Evolutionary conservation across 2,113 vertebrate genomes (phyloP).

Genomic region (Eleginops maclovinus): DNA sequence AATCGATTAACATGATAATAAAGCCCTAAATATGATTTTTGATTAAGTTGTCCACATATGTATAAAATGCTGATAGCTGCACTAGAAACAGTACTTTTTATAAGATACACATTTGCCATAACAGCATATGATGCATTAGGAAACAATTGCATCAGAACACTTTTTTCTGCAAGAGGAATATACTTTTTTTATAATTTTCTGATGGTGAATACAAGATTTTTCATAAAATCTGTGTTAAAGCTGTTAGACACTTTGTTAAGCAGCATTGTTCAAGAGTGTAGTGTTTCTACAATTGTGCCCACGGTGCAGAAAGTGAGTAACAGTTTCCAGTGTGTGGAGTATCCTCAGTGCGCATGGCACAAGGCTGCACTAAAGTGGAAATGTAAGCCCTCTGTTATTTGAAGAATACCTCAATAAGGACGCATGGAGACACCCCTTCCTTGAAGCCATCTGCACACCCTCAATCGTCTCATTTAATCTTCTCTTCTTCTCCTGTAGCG

Average conservation of each 20-base stretch:
- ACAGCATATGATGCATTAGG: neutral
- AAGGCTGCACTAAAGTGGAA: conserved; percentile 19
- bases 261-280: neutral
- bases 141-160: neutral
- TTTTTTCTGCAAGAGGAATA: neutral
- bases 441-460: conserved; percentile 6
- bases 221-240: neutral
- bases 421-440: conserved; percentile 9
- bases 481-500: neutral
- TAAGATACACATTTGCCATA: neutral
- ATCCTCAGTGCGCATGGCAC: conserved; percentile 63
- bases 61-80: neutral
- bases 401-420: conserved; percentile 31
- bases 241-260: conserved; percentile 3
- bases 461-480: neutral
- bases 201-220: too few relatives aligned
- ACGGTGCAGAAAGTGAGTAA: conserved; percentile 24
- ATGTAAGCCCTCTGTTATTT: conserved; percentile 34
- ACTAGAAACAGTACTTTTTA: neutral
- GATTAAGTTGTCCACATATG: neutral
- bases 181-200: neutral
- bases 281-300: conserved; percentile 11
- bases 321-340: conserved; percentile 1
- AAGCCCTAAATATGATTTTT: neutral
- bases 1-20: neutral